Percentiles rank a stretch among this genome's conserved stretches.
These are phyloP conservation scores for Colletes gigas DNA, from an alignment of 1,140 invertebrate genomes.

Conservation along the genomic window DNA sequence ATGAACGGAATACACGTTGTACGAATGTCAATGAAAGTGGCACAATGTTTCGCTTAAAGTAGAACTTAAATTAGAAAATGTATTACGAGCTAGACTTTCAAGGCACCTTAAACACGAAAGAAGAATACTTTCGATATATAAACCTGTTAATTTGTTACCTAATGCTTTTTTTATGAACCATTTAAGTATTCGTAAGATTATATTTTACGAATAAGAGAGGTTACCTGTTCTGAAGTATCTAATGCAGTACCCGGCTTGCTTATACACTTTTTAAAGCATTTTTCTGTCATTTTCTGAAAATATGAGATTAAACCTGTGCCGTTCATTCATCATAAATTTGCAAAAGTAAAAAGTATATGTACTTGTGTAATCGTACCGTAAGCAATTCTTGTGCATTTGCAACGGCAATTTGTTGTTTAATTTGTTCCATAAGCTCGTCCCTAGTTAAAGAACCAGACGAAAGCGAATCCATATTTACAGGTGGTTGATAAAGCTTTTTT, in stretches of 20 bases:
- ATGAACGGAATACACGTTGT: background rate
- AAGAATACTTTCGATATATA: no score
- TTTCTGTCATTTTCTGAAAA: conserved; percentile 96
- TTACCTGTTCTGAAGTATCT: conserved; percentile 94
- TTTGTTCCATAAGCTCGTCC: conserved; percentile 96
- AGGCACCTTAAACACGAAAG: background rate
- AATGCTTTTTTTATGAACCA: background rate
- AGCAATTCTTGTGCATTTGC: conserved; percentile 97
- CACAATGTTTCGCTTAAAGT: background rate
- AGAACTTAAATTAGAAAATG: background rate
- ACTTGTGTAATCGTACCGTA: conserved; percentile 83
- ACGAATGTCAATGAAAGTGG: no score
- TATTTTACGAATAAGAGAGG: background rate
- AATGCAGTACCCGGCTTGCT: conserved; percentile 93
- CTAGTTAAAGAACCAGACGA: conserved; percentile 80
- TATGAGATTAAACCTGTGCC: conserved; percentile 55
- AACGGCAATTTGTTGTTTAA: conserved; percentile 97
- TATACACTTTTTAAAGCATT: conserved; percentile 98
- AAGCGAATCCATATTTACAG: conserved; percentile 69
- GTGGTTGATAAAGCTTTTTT: background rate
- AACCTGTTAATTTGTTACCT: background rate
- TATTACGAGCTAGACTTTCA: background rate
- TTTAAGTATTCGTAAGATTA: conserved; percentile 32
- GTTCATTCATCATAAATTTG: conserved; percentile 55
- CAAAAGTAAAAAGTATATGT: conserved; percentile 44